Base-by-base conservation (phyloP, 2,797 vertebrate genomes). In the Tangara arthus region DNA sequence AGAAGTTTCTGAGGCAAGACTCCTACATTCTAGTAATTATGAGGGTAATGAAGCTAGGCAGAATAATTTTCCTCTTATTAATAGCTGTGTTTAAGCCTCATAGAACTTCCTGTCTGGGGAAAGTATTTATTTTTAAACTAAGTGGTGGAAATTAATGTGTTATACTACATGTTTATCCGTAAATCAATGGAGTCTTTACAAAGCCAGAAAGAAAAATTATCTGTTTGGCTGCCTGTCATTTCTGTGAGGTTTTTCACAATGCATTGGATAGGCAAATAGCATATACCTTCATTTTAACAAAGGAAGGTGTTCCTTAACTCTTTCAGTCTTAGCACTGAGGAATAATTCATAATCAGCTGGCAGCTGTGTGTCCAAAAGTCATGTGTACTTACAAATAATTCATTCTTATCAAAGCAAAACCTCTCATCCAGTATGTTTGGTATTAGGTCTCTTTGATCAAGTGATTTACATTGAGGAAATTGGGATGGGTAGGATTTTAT, bases 121-220 rank as follows among this genome's bases (percentile, higher is more conserved):
- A 96, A 94, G 20, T 55, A 63, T 70, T 88, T 91, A 24, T 90
- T 94, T 83, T 90, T 69, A 89, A 92, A 88, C 30, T 52, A 92
- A 89, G 47, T 76, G 63, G 55, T 82, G 30, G 28, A 81, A 91
- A 93, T 93, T 27, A 88, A 55, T 79, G 37, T 1, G 1, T 61
- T 81, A 50, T 41, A 53, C 81, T 76, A 77, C 81, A 35, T 37
- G 3, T 80, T 65, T 90, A 82, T 78, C 66, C 22, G 52, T 78
- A 94, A 96, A 94, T 88, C 75, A 89, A 81, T 52, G 18, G 32
- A 73, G n/a, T 91, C 64, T 69, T 94, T 53, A 59, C 14, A 87
- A 76, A 94, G 71, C 52, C 64, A 89, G 82, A 93, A 87, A 41
- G 44, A 77, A 93, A 85, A 79, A 46, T 28, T 16, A 6, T 37